These are phyloP conservation scores for Heptranchias perlo DNA, from an alignment of 2,113 vertebrate species.

Conservation along the genomic window DNA sequence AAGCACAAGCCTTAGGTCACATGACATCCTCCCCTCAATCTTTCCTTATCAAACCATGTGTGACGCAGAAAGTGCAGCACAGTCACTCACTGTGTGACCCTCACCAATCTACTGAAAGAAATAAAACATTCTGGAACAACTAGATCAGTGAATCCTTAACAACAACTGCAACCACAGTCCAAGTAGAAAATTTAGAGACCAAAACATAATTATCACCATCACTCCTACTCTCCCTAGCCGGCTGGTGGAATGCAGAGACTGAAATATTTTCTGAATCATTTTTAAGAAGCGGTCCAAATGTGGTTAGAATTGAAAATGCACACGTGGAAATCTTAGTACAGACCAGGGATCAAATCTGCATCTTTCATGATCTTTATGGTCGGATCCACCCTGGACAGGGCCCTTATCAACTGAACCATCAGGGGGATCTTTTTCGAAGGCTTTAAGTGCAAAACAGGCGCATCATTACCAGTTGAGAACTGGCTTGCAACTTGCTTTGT, in stretches of 20 bases:
- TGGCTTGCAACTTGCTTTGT: not conserved
- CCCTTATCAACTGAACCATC: not conserved
- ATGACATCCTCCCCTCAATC: not conserved
- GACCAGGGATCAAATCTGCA: not conserved
- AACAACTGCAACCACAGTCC: not conserved
- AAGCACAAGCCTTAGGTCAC: slow-evolving; percentile 44
- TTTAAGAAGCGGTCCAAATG: not conserved
- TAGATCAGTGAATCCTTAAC: not conserved
- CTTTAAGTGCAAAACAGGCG: not conserved
- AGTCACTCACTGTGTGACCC: slow-evolving; percentile 27
- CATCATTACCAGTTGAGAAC: not conserved
- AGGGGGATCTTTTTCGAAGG: not conserved
- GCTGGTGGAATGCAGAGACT: not conserved
- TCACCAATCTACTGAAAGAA: not conserved
- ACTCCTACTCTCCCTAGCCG: not conserved
- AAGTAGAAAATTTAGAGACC: not conserved
- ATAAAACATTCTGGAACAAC: not conserved
- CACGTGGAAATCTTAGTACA: not conserved
- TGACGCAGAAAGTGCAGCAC: not conserved
- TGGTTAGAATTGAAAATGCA: not conserved
- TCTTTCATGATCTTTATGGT: not conserved
- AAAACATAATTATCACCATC: not conserved
- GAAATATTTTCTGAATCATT: not conserved
- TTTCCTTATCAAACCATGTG: not conserved
- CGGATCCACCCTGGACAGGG: not conserved